Evolutionary conservation across 2,888 invertebrate species (phyloP).

Genomic region (Dryadula phaetusa): DNA sequence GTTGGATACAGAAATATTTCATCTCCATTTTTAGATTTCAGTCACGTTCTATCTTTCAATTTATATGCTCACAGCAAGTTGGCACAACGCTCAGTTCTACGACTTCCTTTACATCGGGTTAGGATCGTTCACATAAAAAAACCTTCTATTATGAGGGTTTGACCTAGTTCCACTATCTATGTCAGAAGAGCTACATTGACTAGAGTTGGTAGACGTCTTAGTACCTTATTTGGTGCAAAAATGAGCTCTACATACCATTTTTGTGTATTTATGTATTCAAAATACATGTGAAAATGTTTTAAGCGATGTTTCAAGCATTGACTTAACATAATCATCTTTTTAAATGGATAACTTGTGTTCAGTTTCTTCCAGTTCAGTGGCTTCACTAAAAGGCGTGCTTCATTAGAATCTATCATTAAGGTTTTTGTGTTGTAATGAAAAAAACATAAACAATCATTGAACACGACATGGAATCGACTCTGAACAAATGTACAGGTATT

Average conservation of each 20-base stretch:
- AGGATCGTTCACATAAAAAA: constrained; percentile 29
- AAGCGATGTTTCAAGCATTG: too few species aligned
- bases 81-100: constrained; percentile 22
- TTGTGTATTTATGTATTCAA: too few species aligned
- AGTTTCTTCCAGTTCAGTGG: too few species aligned
- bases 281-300: too few species aligned
- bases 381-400: too few species aligned
- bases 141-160: constrained; percentile 26
- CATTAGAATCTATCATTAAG: too few species aligned
- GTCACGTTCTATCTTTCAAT: constrained; percentile 32
- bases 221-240: not conserved
- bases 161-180: constrained; percentile 24
- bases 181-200: constrained; percentile 8
- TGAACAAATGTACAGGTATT: too few species aligned
- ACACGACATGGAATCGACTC: too few species aligned
- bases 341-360: too few species aligned
- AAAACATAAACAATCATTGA: too few species aligned
- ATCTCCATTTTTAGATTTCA: constrained; percentile 20
- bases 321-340: too few species aligned
- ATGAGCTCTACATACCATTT: not conserved
- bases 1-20: constrained; percentile 16
- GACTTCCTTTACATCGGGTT: constrained; percentile 29
- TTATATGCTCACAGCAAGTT: constrained; percentile 25
- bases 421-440: too few species aligned
- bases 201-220: constrained; percentile 12